These are phyloP conservation scores for Arothron firmamentum DNA, from an alignment of 2,113 vertebrate genomes.

Conservation along the genomic window DNA sequence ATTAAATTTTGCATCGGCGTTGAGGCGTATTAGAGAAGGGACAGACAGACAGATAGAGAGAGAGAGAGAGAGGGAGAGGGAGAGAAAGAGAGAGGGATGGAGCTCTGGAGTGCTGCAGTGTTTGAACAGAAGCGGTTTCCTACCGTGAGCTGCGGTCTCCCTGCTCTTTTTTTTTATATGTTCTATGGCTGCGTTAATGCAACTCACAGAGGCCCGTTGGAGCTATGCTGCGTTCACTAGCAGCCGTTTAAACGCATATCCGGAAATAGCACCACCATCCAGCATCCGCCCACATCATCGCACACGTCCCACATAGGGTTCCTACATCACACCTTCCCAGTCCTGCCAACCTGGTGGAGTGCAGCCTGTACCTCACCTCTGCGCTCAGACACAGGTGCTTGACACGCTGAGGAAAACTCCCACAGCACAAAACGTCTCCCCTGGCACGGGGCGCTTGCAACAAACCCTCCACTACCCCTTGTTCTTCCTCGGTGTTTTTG, in stretches of 20 bases:
- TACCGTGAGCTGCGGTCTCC: constrained; percentile 3
- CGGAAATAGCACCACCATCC: constrained; percentile 58
- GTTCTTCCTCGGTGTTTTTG: constrained; percentile 19
- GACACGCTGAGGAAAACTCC: constrained; percentile 66
- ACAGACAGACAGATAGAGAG: constrained; percentile 1
- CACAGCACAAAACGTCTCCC: constrained; percentile 62
- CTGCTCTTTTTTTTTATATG: constrained; percentile 32
- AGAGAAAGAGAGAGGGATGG: constrained; percentile 6
- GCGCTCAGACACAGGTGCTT: constrained; percentile 55
- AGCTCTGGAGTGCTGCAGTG: constrained; percentile 18
- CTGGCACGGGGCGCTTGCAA: constrained; percentile 35
- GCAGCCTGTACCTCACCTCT: constrained; percentile 60
- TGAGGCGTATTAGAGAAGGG: constrained; percentile 10
- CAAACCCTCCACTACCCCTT: constrained; percentile 44
- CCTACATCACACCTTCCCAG: constrained; percentile 54
- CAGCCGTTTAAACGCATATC: constrained; percentile 57
- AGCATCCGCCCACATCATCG: constrained; percentile 46
- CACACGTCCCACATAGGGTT: constrained; percentile 47
- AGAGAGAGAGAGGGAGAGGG: background rate
- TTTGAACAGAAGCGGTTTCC: constrained; percentile 19
- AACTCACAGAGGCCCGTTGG: constrained; percentile 26
- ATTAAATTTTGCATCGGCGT: constrained; percentile 17
- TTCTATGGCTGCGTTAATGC: constrained; percentile 12
- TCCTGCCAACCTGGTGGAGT: constrained; percentile 53
- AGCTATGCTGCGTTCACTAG: constrained; percentile 48